Evolutionary conservation across 2,113 vertebrate species (phyloP), one percentile per base, ranked within the genome.

Genomic region (Excalfactoria chinensis): DNA sequence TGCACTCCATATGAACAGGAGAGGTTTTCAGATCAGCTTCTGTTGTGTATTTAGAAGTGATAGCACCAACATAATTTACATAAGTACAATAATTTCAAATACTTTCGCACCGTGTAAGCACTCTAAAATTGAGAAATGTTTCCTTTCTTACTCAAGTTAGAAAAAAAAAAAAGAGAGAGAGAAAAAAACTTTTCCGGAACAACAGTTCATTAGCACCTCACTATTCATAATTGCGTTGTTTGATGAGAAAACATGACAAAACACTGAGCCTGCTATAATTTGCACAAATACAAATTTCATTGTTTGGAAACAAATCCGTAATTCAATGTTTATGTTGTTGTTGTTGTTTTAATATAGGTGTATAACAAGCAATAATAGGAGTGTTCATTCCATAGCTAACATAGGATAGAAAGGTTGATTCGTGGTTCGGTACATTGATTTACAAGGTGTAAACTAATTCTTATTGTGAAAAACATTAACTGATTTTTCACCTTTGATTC

Each of bases 171-270:
- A 58, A 81, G 92, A 90, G 6, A 56, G 17, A 56, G 18, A 20
- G 11, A 62, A 62, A 81, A 95, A 93, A 97, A 93, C 86, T 96
- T 95, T 95, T 95, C 71, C 89, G 90, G 86, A 93, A 96, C 96
- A 97, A 95, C 93, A 97, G 97, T 96, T 97, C 93, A 98, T 97
- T 98, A 97, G 95, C 88, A 97, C 90, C 75, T 97, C 89, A 94
- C 51, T 98, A 94, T 87, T 97, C 97, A 97, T 98, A 96, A 97
- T 79, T 96, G 92, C 71, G 92, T 95, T 94, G 95, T 97, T 97
- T 97, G 93, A 95, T 97, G 93, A 94, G 93, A 97, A 93, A 97
- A 97, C 90, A 94, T 97, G 90, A 97, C 86, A 88, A 88, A 95
- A 95, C 93, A 86, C 89, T 94, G 86, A 90, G 89, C 93, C 86